A percentile compares a stretch with the other conserved stretches of the same genome.
Conservation (phyloP, 2,113 vertebrate genomes). For the Choloepus hoffmanni region DNA sequence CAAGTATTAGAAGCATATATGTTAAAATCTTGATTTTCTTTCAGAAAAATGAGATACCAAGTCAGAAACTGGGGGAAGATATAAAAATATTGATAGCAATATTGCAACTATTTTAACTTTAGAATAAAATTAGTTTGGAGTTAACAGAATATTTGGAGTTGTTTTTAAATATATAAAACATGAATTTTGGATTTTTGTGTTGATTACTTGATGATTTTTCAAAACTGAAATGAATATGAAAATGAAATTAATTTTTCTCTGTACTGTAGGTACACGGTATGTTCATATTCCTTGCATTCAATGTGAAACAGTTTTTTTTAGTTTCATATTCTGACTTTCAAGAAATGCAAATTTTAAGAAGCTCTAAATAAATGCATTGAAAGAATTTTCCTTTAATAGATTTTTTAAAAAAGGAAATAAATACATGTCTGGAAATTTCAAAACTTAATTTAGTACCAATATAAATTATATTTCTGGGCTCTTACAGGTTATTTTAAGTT, state of each 20-base stretch:
- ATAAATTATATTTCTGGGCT: neutral
- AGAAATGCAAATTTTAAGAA: neutral
- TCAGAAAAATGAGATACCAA: neutral
- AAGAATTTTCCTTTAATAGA: neutral
- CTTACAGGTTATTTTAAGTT: neutral
- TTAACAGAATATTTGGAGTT: constrained; percentile 24
- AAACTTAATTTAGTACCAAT: neutral
- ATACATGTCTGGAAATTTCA: neutral
- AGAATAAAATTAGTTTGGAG: constrained; percentile 24
- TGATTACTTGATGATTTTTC: neutral
- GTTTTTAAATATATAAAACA: constrained; percentile 44
- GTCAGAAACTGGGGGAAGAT: constrained; percentile 25
- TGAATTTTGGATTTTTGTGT: neutral
- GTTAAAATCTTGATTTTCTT: constrained; percentile 8
- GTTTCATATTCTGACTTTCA: neutral
- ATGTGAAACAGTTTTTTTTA: neutral
- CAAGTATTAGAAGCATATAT: neutral
- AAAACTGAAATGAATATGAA: constrained; percentile 15
- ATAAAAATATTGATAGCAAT: neutral
- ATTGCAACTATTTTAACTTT: constrained; percentile 6
- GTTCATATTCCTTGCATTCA: neutral
- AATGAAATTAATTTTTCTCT: constrained; percentile 14
- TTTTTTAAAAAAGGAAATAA: neutral
- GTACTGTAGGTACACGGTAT: neutral
- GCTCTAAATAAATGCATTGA: neutral